Evolutionary conservation across 2,888 invertebrate genomes (phyloP), one percentile per base, ranked within the genome.

Genomic region (Leucania comma): DNA sequence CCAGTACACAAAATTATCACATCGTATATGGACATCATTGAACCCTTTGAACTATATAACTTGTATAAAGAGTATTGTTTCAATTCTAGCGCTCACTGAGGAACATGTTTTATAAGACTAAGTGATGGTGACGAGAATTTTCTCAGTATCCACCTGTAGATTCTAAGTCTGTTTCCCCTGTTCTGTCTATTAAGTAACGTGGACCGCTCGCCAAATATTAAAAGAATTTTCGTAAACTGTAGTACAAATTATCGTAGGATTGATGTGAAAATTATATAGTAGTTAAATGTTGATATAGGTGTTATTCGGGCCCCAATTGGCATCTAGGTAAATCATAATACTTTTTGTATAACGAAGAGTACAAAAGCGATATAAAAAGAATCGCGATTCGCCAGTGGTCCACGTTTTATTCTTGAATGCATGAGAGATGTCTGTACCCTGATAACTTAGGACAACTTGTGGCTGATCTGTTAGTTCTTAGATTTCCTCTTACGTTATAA

Each of bases 31-130:
- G 82, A 72, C 72, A 26, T 72, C 53, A 61, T 50, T 71, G 80
- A 82, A 82, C 74, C 72, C 50, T 75, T 64, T 67, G 50, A 72
- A 68, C 67, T 82, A 78, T 88, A 83, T 86, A 87, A 87, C 48
- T 72, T 83, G 61, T 86, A 62, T 78, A 84, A 88, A 82, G 79
- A 82, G 83, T 83, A 90, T 83, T 94, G 87, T 95, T 95, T 94
- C 88, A 91, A 92, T 96, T 96, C 93, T 95, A 96, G 95, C 95
- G 95, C 95, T 89, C 95, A 92, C 92, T 91, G 89, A 94, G 91
- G 95, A 94, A 95, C 83, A 87, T 92, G 90, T 93, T 92, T 82
- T 93, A 92, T 93, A 93, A 77, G 76, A 79, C 75, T 60, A 77
- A 94, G 89, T 93, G 90, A 94, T 90, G 95, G 95, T 95, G 95